Conservation (phyloP, 2,888 invertebrate genomes). For the Sarcophaga carnaria region DNA sequence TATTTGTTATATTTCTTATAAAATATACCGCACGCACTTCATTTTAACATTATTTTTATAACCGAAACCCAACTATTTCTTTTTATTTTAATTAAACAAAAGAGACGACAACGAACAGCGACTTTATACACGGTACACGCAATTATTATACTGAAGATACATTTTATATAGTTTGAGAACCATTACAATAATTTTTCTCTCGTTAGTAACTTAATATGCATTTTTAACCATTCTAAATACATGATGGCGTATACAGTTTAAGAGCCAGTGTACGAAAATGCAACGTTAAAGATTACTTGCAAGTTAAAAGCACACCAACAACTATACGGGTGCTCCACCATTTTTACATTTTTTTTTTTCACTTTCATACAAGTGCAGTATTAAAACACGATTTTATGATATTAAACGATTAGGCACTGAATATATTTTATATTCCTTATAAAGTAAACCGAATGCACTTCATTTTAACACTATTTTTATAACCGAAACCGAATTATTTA, state of each 20-base stretch:
- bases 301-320: no score
- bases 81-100: slow-evolving; percentile 2
- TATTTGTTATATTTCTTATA: slow-evolving; percentile 4
- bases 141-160: background rate
- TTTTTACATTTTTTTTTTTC: background rate
- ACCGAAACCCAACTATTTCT: slow-evolving; percentile 1
- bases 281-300: no score
- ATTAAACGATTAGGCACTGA: background rate
- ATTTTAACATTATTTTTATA: slow-evolving; percentile 9
- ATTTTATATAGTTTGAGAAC: no score
- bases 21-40: background rate
- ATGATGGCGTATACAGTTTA: no score
- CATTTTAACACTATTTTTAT: slow-evolving; percentile 27
- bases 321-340: background rate
- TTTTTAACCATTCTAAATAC: no score
- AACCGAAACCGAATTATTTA: slow-evolving; percentile 16
- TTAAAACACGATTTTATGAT: slow-evolving; percentile 4
- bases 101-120: background rate
- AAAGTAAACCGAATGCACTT: background rate
- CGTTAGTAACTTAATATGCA: no score
- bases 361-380: background rate
- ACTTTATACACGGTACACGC: background rate
- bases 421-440: slow-evolving; percentile 2
- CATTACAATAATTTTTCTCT: no score
- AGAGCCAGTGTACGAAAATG: no score